Conservation (phyloP, 2,113 vertebrate species). For the Mohoua ochrocephala region DNA sequence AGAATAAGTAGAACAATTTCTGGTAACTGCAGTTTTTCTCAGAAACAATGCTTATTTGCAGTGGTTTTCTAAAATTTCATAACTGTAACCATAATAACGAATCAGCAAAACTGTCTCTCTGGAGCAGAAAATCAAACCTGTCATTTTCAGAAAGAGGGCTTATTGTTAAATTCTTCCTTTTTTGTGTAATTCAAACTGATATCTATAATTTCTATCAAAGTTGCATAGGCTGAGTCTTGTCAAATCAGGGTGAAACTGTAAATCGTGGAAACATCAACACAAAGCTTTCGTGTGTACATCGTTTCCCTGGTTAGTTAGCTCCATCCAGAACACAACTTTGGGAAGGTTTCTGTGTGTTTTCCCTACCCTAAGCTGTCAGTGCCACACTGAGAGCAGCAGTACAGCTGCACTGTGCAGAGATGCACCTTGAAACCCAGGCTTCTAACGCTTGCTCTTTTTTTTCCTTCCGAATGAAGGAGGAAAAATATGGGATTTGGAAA, state of each 20-base stretch:
- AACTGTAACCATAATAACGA: not conserved
- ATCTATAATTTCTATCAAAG: not conserved
- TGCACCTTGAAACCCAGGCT: not conserved
- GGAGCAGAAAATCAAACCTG: not conserved
- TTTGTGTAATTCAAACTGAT: not conserved
- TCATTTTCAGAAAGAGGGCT: not conserved
- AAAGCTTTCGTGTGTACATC: not conserved
- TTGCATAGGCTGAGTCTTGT: not conserved
- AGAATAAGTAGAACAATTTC: not conserved
- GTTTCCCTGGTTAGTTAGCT: not conserved
- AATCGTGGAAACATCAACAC: not conserved
- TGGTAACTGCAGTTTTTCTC: not conserved
- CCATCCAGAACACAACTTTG: not conserved
- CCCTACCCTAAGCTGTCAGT: not conserved
- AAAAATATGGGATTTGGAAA: not conserved
- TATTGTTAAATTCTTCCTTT: not conserved
- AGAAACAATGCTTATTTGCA: not conserved
- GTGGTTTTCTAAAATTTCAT: not conserved
- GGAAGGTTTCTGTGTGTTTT: not conserved
- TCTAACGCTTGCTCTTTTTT: rapidly evolving
- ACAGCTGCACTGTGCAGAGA: not conserved
- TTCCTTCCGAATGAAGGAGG: rapidly evolving
- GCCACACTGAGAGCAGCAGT: not conserved
- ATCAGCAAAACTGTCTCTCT: not conserved
- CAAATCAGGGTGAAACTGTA: not conserved